Evolutionary conservation across 2,888 invertebrate genomes (phyloP).

Genomic region (Cheilosia vernalis): DNA sequence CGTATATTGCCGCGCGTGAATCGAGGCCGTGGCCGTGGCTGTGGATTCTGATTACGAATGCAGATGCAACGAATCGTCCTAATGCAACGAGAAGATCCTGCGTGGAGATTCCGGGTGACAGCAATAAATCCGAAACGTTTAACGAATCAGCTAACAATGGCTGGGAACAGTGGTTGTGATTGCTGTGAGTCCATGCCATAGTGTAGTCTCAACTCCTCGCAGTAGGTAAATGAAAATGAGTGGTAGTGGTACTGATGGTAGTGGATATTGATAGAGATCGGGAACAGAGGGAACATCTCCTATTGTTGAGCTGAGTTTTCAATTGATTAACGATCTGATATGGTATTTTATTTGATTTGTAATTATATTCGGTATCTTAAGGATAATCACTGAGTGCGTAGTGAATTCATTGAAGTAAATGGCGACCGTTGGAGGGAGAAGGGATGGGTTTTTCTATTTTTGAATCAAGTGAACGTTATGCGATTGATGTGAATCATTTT

Average conservation of each 20-base stretch:
- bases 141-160: constrained; percentile 71
- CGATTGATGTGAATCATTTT: not conserved
- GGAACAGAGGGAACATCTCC: not conserved
- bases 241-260: not conserved
- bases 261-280: not conserved
- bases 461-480: not conserved
- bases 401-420: constrained; percentile 2
- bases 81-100: constrained; percentile 72
- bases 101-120: constrained; percentile 63
- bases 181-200: constrained; percentile 23
- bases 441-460: not conserved
- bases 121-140: constrained; percentile 75
- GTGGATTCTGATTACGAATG: constrained; percentile 67
- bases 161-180: constrained; percentile 44
- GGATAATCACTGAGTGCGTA: not conserved
- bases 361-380: constrained; percentile 35
- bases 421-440: not conserved
- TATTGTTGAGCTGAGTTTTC: constrained; percentile 35
- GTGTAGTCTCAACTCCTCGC: not conserved
- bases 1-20: constrained; percentile 23
- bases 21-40: constrained; percentile 42
- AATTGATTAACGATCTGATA: constrained; percentile 70
- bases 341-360: constrained; percentile 53
- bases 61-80: constrained; percentile 75
- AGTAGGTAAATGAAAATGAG: constrained; percentile 26